phyloP scores from a whole-genome alignment of 2,797 vertebrate genomes.

The Euphonia xanthogaster region DNA sequence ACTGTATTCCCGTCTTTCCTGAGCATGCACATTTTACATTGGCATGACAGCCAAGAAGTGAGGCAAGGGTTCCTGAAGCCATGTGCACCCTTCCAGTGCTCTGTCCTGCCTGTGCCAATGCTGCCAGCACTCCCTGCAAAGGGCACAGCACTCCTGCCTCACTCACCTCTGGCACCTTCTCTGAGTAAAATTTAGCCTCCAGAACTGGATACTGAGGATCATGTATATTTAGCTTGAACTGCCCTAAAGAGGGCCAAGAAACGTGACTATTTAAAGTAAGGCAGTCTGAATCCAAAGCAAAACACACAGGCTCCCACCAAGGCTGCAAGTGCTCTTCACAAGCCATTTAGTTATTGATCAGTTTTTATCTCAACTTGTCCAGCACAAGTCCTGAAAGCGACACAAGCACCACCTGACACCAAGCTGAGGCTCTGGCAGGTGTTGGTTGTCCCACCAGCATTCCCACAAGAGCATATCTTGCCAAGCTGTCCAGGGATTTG shows the following conservation, averaged over 20 bases:
- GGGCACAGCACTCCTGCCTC: neutral
- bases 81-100: accelerated
- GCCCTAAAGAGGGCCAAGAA: neutral
- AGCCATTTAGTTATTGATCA: neutral
- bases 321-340: neutral
- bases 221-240: neutral
- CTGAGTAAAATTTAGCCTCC: neutral
- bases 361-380: neutral
- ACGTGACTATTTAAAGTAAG: neutral
- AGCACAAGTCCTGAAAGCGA: accelerated
- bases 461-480: neutral
- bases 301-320: neutral
- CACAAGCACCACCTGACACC: neutral
- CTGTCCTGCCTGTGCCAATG: neutral
- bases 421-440: neutral
- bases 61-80: neutral
- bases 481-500: neutral
- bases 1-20: neutral
- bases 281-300: neutral
- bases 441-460: neutral
- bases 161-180: neutral
- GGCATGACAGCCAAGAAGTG: neutral
- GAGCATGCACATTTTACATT: neutral
- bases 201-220: neutral
- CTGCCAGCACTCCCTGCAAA: neutral